Evolutionary conservation across 2,888 invertebrate species (phyloP).

Genomic region (Dinocampus coccinellae): DNA sequence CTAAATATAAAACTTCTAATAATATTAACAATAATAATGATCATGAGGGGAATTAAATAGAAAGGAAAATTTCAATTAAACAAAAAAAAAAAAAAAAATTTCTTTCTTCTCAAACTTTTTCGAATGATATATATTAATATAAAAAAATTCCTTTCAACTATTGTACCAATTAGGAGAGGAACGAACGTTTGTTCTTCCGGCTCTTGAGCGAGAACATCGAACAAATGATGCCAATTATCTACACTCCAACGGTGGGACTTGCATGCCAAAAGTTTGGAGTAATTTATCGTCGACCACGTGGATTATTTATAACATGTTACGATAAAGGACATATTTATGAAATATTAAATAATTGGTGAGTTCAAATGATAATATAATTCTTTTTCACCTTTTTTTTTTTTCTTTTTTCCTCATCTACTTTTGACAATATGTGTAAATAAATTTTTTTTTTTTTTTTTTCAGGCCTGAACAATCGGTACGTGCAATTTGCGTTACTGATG

Average conservation of each 20-base stretch:
- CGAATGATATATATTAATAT: background rate
- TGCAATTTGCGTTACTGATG: slow-evolving; percentile 95
- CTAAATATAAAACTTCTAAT: background rate
- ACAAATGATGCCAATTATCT: slow-evolving; percentile 95
- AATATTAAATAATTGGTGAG: slow-evolving; percentile 92
- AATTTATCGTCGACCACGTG: slow-evolving; percentile 93
- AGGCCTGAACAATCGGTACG: slow-evolving; percentile 89
- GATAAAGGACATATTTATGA: slow-evolving; percentile 94
- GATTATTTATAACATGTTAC: slow-evolving; percentile 95
- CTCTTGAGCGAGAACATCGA: slow-evolving; percentile 93
- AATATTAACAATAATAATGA: background rate
- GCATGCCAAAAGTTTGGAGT: slow-evolving; percentile 98
- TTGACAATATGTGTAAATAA: background rate
- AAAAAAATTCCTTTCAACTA: slow-evolving; percentile 21
- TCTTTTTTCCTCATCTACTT: slow-evolving; percentile 5
- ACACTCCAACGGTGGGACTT: slow-evolving; percentile 97
- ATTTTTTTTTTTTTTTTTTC: slow-evolving; percentile 29
- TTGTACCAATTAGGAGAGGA: slow-evolving; percentile 80
- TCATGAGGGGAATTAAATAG: background rate
- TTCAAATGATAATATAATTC: slow-evolving; percentile 38
- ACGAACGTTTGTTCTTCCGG: slow-evolving; percentile 96
- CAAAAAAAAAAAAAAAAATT: too few species aligned
- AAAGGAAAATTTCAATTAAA: background rate
- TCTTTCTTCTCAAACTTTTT: background rate
- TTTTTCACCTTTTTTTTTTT: too few species aligned